Evolutionary conservation across 2,888 invertebrate genomes (phyloP), one percentile per base, ranked within the genome.

Genomic region (Cerceris rybyensis): DNA sequence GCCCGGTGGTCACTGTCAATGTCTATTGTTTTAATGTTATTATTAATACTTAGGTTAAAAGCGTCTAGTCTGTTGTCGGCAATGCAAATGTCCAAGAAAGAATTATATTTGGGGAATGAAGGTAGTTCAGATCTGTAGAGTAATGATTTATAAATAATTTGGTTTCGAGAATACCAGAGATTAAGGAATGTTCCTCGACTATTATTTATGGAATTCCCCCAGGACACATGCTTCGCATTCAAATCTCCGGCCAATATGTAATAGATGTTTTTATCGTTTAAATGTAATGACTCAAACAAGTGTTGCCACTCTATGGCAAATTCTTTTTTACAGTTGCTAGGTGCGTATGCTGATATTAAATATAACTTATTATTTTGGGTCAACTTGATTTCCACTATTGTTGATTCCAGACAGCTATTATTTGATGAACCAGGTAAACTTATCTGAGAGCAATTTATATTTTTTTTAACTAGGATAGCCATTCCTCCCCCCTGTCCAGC

Each of bases 81-180:
- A 0, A 69, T 6, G 43, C 54, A 69, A 0, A 60, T n/a, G 7
- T 46, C 69, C 2, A 69, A 16, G 42, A 14, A 69, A 0, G 60
- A 6, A 2, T 13, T 13, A 11, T 55, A 50, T 50, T 2, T 11
- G 0, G 52, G 43, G 1, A n/a, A 58, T 1, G 64, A 17, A 1
- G 58, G 58, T n/a, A 8, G 1, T 2, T 2, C 7, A 0, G 50
- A 42, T 0, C 17, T n/a, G 13, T n/a, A 7, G 0, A 58, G 13
- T 0, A 9, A 11, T 1, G 39, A 4, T 59, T n/a, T 65, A 0
- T 60, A 59, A 0, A 2, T 0, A 0, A 65, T 54, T 39, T 58
- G 2, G 2, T 58, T 71, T 28, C 52, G 13, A 0, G 11, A 0
- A 0, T 16, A 8, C 65, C 60, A 71, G 0, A 13, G 16, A 4